phyloP scores from a whole-genome alignment of 2,113 vertebrate genomes.

The Dromiciops gliroides region DNA sequence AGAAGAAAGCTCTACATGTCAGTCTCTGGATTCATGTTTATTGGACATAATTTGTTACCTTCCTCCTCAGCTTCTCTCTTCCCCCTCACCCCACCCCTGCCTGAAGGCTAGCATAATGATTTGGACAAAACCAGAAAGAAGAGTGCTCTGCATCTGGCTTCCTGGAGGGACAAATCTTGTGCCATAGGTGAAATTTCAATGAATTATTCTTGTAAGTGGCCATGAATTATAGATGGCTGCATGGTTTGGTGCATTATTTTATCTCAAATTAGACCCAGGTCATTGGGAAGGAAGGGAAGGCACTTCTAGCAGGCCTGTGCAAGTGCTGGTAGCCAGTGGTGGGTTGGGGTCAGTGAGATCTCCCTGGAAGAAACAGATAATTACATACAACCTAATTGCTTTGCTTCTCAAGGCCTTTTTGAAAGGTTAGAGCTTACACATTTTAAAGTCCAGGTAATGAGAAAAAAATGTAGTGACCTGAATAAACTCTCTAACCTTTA shows the following conservation, averaged over 20 bases:
- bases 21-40: conserved; percentile 71
- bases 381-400: conserved; percentile 89
- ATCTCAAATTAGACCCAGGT: conserved; percentile 90
- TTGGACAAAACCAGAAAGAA: conserved; percentile 78
- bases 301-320: conserved; percentile 78
- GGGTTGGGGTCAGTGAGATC: conserved; percentile 77
- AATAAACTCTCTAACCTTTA: conserved; percentile 80
- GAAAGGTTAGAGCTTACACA: conserved; percentile 91
- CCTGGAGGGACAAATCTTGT: conserved; percentile 84
- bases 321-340: conserved; percentile 78
- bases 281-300: conserved; percentile 81
- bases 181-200: conserved; percentile 91
- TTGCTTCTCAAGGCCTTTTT: conserved; percentile 83
- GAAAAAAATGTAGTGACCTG: conserved; percentile 77
- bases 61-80: conserved; percentile 25
- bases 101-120: conserved; percentile 74
- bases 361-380: conserved; percentile 90
- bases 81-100: conserved; percentile 44
- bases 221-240: conserved; percentile 93
- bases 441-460: conserved; percentile 83
- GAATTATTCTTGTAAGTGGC: conserved; percentile 89
- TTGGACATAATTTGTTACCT: conserved; percentile 73
- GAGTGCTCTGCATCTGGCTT: conserved; percentile 75
- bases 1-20: conserved; percentile 67
- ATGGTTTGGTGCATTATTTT: conserved; percentile 90